Evolutionary conservation across 1,140 invertebrate genomes (phyloP), one percentile per base, ranked within the genome.

Genomic region (Dysdera silvatica): DNA sequence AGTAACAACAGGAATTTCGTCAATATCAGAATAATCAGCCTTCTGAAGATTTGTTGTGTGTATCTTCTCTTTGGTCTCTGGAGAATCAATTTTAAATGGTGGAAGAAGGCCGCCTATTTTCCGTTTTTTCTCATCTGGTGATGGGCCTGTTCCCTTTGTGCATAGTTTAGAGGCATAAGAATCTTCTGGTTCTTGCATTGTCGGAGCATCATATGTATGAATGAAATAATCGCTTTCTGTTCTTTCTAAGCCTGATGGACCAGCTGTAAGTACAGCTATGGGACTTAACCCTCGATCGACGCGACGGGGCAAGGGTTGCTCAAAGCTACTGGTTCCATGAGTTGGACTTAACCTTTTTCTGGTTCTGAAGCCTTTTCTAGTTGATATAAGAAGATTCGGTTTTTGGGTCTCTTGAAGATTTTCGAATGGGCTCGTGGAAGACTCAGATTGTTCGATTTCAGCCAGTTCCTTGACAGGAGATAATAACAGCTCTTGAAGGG

Each of bases 141-240:
- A 62, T 53, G 55, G 54, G 20, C 37, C 60, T 20, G 60, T 62
- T 7, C 60, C 45, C 31, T 55, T 62, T n/a, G 8, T 53, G 24
- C 40, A 48, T 8, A 55, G 55, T 12, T 41, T 47, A 20, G 23
- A 41, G 16, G 59, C 14, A 12, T 37, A 5, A 26, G 20, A 16
- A 3, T 16, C 16, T 2, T 5, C 12, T 8, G 60, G 60, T 32
- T 40, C 49, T 53, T 64, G 14, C 61, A 64, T 64, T 7, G 55
- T 12, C 1, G 61, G 61, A 8, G 61, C 61, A 45, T 64, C 61
- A 23, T 64, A 64, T 10, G 61, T 64, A 33, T 64, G 54, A 7
- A 64, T 52, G 45, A 64, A 57, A 45, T 57, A 64, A 7, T 64
- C 61, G 20, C 47, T 64, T 45, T 29, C 54, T 57, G 57, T 55